Base-by-base conservation (phyloP, 2,888 invertebrate genomes). In the Lydus trimaculatus region DNA sequence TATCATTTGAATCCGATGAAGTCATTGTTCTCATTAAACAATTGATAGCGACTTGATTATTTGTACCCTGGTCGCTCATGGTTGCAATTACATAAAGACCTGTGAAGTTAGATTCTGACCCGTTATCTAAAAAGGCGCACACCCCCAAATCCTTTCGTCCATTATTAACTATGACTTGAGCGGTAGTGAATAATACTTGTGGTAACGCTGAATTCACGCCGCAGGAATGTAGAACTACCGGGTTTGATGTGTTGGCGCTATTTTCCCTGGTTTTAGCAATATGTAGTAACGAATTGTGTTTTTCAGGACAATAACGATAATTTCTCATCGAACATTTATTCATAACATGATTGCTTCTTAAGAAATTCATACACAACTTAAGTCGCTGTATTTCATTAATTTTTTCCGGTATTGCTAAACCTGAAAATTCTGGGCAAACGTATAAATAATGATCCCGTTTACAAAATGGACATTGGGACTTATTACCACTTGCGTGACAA, bases 201-300 rank as follows among this genome's bases (percentile, higher is more conserved):
- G n/a, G 5, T 1, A 11, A 17, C 0, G 43, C 4, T 43, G 6
- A n/a, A 1, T n/a, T n/a, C 5, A 7, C 11, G 4, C 43, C n/a
- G 43, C 17, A 17, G 0, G 43, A 43, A 43, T 43, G 43, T 17
- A 43, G 43, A n/a, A n/a, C 17, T 1, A 43, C 43, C 6, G 17
- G 43, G 6, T 17, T 43, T 4, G 43, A 5, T 2, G 43, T n/a
- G n/a, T 1, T 7, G 2, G 5, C n/a, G 17, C 8, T 17, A 17
- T 43, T n/a, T 43, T 17, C 43, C 5, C 17, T 43, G 6, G 5
- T 7, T 0, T 61, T 20, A 33, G 58, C 17, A n/a, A 59, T 15
- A 39, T 70, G 70, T 23, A 66, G 17, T 17, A 69, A 31, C 11
- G 68, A 61, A 58, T 74, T 72, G 36, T 69, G 69, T 31, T 31